Conservation (phyloP, 2,113 vertebrate genomes). For the Telmatochromis bifrenatus region DNA sequence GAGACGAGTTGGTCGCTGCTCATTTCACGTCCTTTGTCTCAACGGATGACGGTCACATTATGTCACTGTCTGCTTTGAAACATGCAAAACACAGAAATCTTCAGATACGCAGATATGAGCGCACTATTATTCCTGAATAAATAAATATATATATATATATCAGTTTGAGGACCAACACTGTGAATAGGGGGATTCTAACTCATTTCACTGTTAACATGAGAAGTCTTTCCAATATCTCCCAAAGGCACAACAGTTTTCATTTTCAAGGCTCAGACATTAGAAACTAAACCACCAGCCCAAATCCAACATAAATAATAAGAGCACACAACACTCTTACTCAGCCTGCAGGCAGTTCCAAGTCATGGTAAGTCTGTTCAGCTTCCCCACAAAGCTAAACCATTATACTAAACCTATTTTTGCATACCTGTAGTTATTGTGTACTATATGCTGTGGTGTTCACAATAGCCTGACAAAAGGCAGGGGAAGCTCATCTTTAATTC, state of each 20-base stretch:
- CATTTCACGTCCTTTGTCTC: slow-evolving; percentile 34
- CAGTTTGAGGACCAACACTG: neutral
- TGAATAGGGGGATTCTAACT: neutral
- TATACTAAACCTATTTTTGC: slow-evolving; percentile 28
- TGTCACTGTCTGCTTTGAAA: slow-evolving; percentile 9
- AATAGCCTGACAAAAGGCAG: slow-evolving; percentile 44
- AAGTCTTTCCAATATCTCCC: neutral
- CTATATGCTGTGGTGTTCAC: slow-evolving; percentile 29
- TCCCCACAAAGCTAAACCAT: neutral
- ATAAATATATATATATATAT: neutral
- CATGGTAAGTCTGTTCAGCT: slow-evolving; percentile 2
- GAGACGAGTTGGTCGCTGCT: slow-evolving; percentile 36
- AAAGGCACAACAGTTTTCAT: neutral
- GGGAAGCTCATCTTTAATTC: slow-evolving; percentile 59
- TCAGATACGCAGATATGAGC: neutral
- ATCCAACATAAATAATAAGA: slow-evolving; percentile 1
- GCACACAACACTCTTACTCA: neutral
- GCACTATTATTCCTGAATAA: neutral
- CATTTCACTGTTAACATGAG: neutral
- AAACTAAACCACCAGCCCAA: neutral
- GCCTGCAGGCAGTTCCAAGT: neutral
- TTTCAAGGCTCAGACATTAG: neutral
- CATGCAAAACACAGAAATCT: neutral
- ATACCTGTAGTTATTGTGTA: slow-evolving; percentile 45
- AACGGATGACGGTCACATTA: slow-evolving; percentile 14